Evolutionary conservation across 2,888 invertebrate species (phyloP), one percentile per base, ranked within the genome.

Genomic region (Standfussiana lucernea): DNA sequence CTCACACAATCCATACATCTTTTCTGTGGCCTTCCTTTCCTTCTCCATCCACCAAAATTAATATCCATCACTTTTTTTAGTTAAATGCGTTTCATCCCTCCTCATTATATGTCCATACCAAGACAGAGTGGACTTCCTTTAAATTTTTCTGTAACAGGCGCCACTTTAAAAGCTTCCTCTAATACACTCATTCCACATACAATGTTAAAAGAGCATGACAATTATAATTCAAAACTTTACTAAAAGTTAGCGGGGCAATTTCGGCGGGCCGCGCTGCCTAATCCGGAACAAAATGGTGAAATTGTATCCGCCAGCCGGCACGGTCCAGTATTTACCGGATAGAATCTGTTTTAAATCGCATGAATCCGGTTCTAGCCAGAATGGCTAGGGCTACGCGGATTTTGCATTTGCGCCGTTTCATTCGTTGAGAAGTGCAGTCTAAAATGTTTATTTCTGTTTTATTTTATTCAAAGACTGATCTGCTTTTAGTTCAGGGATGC

Each of bases 281-380:
- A 92, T 92, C 91, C 89, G 86, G 84, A 84, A 88, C 91, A 90
- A 90, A 91, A 92, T 91, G 90, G 89, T 83, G 81, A 88, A 88
- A 89, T 89, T 91, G 89, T 89, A 89, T 89, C 88, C 89, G 83
- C 83, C 81, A 87, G 82, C 88, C 87, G 81, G 88, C 80, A 77
- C 86, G 75, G 88, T 88, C 89, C 88, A 79, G 91, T 90, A 90
- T 91, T 91, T 90, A 91, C 89, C 87, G 89, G 90, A 91, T 90
- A 86, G 86, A 91, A 90, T 90, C 89, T 84, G 89, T 90, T 91
- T 91, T 91, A 90, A 91, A 90, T 89, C 89, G 86, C 86, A 88
- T 86, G 89, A 90, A 89, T 89, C 91, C 86, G 82, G 83, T 87
- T 84, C 88, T 87, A 86, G 87, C 78, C 47, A 62, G 80, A 80